Evolutionary conservation across 1,140 invertebrate genomes (phyloP), one percentile per base, ranked within the genome.

Genomic region (Lithobius niger): DNA sequence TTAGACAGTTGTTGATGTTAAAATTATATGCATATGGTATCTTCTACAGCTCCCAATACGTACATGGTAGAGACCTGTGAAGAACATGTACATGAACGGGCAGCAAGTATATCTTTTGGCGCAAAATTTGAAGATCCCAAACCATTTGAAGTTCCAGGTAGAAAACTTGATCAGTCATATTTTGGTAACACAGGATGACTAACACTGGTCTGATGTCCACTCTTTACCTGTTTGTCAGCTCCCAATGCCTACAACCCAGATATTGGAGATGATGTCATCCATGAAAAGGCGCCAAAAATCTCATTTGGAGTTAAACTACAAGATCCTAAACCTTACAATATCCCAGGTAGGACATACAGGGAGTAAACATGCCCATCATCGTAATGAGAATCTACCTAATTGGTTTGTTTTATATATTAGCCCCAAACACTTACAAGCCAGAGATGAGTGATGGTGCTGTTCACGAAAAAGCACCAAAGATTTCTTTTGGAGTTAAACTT

Each of bases 191-290:
- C n/a, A n/a, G n/a, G n/a, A n/a, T n/a, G n/a, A n/a, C n/a, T n/a
- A n/a, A n/a, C n/a, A n/a, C n/a, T n/a, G n/a, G n/a, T n/a, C n/a
- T n/a, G n/a, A n/a, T n/a, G n/a, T n/a, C 10, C 10, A 13, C 31
- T 40, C 10, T 40, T 40, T 40, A 13, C 18, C 18, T 10, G 10
- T 40, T 40, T 13, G 10, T 40, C 18, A 40, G 31, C 60, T 79
- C 90, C 48, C 77, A 88, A 54, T 78, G 87, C 71, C 81, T 94
- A 73, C 78, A 86, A 72, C 48, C 83, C 87, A 0, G 80, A 85
- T 61, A 82, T 81, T 56, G 78, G 79, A 0, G 78, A 78, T 40
- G 78, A 79, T 63, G 76, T 77, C 0, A 76, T 82, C 2, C 74
- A 65, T 10, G 62, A 65, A 53, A 13, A 10, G 18, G 31, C 31